Evolutionary conservation across 23 tunicate species (phyloP), one percentile per base, ranked within the genome.

Genomic region (Halocynthia roretzi): DNA sequence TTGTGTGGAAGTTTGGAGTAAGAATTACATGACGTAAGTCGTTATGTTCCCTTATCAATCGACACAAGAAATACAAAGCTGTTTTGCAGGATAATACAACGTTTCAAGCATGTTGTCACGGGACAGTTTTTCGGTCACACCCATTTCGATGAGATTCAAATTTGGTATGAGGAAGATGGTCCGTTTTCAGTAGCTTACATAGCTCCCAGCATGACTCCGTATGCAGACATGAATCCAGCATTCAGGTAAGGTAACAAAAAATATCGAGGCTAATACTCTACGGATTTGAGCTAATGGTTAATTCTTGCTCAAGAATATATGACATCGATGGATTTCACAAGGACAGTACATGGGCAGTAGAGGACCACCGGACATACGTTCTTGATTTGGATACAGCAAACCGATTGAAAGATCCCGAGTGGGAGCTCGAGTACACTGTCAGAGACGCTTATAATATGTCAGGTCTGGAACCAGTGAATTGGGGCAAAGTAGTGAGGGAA

Each of bases 81-180:
- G n/a, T 4, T 52, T 40, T 69, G 31, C 62, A 85, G 90, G 80
- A 85, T 85, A 14, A 15, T 79, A 9, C 76, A 80, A 10, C 84
- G 90, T 15, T 85, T 85, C 66, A 67, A 53, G 19, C 14, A 80
- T 76, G 50, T 51, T 20, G 71, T 85, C 8, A 55, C 80, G 49
- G 90, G 69, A 6, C 90, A 85, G 80, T 85, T 78, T 66, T 85
- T 85, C 65, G 90, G 90, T 8, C 90, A 85, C 56, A 85, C 90
- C 7, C 90, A 85, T 51, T 80, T 63, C 51, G 90, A 85, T 52
- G 90, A 85, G 56, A 53, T 80, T 56, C 56, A 71, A 63, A 55
- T 85, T 15, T 80, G 71, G 65, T 80, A 80, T 68, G 83, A 77
- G n/a, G 14, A 12, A 22, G 10, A 11, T 7, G 22, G 6, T 11